These are phyloP conservation scores for Carollia perspicillata DNA, from an alignment of 2,113 vertebrate genomes.

Conservation along the genomic window DNA sequence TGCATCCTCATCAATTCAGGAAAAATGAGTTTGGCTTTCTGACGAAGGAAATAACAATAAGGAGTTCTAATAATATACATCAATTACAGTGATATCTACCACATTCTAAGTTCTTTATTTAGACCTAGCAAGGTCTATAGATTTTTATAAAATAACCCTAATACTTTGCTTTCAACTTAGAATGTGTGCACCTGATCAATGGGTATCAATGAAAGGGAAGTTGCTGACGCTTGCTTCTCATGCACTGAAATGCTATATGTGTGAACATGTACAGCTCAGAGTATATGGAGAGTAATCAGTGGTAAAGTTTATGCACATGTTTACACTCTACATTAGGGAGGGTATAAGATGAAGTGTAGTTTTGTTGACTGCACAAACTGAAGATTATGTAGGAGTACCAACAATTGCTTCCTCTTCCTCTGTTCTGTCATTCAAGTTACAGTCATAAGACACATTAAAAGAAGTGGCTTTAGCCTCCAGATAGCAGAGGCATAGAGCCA, in stretches of 20 bases:
- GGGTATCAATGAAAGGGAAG: background rate
- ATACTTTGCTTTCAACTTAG: background rate
- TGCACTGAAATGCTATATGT: background rate
- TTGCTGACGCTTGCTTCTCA: slow-evolving; percentile 25
- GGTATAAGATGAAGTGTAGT: slow-evolving; percentile 52
- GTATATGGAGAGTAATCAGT: background rate
- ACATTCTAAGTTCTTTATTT: background rate
- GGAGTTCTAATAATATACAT: background rate
- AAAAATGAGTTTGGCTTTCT: background rate
- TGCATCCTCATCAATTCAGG: background rate
- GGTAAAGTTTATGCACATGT: slow-evolving; percentile 39
- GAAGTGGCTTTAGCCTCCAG: slow-evolving; percentile 88
- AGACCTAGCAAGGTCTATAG: background rate
- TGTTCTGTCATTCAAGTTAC: slow-evolving; percentile 81
- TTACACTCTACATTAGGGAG: slow-evolving; percentile 64
- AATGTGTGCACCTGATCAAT: background rate
- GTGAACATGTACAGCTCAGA: background rate
- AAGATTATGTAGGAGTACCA: slow-evolving; percentile 68
- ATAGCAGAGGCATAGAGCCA: slow-evolving; percentile 93
- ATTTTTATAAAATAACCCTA: slow-evolving; percentile 26
- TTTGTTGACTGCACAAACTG: background rate
- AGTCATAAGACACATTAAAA: slow-evolving; percentile 78
- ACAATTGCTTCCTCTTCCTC: slow-evolving; percentile 88
- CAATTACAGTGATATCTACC: background rate
- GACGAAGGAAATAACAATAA: slow-evolving; percentile 20